Conservation (phyloP, 2,113 vertebrate species). For the Jacana jacana region DNA sequence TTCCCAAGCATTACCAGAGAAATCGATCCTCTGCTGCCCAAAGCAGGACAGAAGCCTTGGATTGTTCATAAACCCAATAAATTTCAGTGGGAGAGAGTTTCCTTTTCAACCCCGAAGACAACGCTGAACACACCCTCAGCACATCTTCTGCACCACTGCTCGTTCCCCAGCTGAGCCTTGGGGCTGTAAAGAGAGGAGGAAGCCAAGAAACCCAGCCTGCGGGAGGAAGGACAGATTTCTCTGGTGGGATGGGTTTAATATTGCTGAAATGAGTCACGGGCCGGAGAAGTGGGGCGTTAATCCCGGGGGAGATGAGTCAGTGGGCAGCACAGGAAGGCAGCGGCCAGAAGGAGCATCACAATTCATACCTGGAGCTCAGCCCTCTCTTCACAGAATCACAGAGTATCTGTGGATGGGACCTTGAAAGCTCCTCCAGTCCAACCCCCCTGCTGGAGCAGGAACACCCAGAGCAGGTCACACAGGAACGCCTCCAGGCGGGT, state of each 20-base stretch:
- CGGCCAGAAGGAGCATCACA: not conserved
- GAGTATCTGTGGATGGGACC: no score
- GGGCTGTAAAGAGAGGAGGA: not conserved
- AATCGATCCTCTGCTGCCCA: no score
- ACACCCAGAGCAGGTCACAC: no score
- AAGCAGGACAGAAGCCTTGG: not conserved
- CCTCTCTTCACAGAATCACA: no score
- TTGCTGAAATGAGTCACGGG: constrained; percentile 25
- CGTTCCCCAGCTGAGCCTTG: not conserved
- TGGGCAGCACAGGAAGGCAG: not conserved
- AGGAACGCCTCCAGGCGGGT: no score
- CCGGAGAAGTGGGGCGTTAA: not conserved
- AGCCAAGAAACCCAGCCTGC: not conserved
- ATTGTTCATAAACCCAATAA: not conserved
- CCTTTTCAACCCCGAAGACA: accelerated
- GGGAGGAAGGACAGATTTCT: constrained; percentile 43
- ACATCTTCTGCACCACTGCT: not conserved
- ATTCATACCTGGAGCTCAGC: not conserved
- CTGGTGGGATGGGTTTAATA: not conserved
- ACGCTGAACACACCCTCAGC: not conserved
- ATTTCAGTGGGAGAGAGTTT: not conserved
- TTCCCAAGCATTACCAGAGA: no score
- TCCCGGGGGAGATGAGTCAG: constrained; percentile 46
- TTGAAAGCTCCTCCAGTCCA: no score
- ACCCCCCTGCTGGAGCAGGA: no score